phyloP scores from a whole-genome alignment of 92 coral and sea anemone species.

The Heliopora coerulea region DNA sequence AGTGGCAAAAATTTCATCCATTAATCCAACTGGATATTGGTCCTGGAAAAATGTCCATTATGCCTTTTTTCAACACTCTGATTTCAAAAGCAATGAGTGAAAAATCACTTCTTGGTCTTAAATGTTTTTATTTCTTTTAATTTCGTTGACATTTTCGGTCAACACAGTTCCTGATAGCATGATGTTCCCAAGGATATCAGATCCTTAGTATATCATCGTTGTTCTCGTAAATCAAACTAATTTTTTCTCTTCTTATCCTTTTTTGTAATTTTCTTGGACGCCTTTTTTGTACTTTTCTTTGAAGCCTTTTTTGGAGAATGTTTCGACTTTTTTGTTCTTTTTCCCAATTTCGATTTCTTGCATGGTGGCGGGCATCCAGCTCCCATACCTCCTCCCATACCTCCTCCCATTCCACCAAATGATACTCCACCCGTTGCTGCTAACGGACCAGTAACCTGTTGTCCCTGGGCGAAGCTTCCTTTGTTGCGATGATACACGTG shows the following conservation, averaged over 20 bases:
- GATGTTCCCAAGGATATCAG: background rate
- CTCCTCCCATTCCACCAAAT: no score
- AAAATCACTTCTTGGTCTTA: background rate
- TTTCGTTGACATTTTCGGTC: background rate
- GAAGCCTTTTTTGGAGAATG: constrained; percentile 4
- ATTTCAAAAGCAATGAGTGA: background rate
- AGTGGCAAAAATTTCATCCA: no score
- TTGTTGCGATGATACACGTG: constrained; percentile 34
- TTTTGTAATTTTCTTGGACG: background rate
- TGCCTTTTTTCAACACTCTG: background rate
- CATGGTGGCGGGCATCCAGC: constrained; percentile 37
- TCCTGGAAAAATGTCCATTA: no score
- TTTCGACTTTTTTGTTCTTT: background rate
- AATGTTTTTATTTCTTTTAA: background rate
- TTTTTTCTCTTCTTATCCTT: constrained; percentile 9
- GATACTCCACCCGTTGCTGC: constrained; percentile 29
- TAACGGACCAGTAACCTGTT: constrained; percentile 17
- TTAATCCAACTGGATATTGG: no score
- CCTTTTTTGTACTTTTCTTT: no score
- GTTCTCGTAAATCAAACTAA: background rate
- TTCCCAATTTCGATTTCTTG: constrained; percentile 23
- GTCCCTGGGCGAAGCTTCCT: constrained; percentile 40
- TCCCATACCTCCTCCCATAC: constrained; percentile 16
- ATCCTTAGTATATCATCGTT: background rate
- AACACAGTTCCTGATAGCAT: background rate